These are phyloP conservation scores for Pentalonia nigronervosa DNA, from an alignment of 1,140 invertebrate genomes.

Conservation along the genomic window DNA sequence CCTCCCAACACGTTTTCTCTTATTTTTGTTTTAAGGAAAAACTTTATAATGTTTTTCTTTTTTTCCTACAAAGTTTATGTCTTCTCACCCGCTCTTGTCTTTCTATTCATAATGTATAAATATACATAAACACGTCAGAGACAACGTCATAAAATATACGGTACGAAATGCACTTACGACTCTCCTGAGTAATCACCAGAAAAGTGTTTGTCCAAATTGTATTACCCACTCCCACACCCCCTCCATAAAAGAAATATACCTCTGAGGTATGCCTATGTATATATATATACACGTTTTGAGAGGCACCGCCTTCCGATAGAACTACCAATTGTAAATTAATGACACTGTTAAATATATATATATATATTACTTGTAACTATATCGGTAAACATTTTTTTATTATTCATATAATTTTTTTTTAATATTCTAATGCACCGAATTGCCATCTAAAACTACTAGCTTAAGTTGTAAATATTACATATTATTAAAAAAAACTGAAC, in stretches of 20 bases:
- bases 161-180: slow-evolving; percentile 25
- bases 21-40: slow-evolving; percentile 17
- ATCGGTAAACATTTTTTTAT: background rate
- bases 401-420: background rate
- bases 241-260: background rate
- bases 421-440: background rate
- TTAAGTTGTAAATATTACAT: background rate
- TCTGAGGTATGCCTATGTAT: background rate
- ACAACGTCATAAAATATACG: slow-evolving; percentile 38
- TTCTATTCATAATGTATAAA: background rate
- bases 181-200: slow-evolving; percentile 53
- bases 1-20: background rate
- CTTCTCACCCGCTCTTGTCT: background rate
- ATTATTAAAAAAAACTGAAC: background rate
- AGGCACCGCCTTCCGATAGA: background rate
- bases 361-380: background rate
- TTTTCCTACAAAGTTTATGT: slow-evolving; percentile 25
- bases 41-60: slow-evolving; percentile 20
- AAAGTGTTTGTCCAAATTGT: slow-evolving; percentile 42
- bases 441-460: background rate
- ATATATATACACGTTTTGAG: background rate
- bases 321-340: background rate
- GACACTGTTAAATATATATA: background rate
- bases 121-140: slow-evolving; percentile 37
- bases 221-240: background rate